Conservation (phyloP, 2,888 invertebrate genomes). For the Furcula furcula region DNA sequence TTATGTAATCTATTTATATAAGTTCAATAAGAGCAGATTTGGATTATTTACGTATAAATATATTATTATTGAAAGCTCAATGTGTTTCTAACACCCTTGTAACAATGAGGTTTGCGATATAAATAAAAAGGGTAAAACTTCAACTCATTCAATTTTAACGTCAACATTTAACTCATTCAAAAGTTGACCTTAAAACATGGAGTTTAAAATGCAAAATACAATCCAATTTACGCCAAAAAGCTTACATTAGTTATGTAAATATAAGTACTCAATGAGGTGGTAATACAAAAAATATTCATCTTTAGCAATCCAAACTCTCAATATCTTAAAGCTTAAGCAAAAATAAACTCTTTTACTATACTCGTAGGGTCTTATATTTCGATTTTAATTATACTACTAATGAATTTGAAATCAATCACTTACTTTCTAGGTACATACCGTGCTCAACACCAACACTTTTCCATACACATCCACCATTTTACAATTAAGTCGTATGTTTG, state of each 20-base stretch:
- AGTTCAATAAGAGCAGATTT: conserved; percentile 31
- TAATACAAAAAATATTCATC: conserved; percentile 74
- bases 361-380: conserved; percentile 51
- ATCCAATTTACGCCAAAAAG: conserved; percentile 48
- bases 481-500: conserved; percentile 21
- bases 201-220: conserved; percentile 20
- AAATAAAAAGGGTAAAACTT: conserved; percentile 1
- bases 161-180: conserved; percentile 4
- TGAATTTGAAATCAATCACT: conserved; percentile 40
- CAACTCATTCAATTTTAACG: conserved; percentile 21
- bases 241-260: conserved; percentile 55
- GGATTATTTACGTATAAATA: conserved; percentile 51
- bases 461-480: conserved; percentile 35
- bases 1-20: conserved; percentile 20
- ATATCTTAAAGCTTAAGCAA: conserved; percentile 78
- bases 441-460: conserved; percentile 59
- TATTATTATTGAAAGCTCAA: conserved; percentile 71
- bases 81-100: conserved; percentile 73
- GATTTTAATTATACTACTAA: conserved; percentile 41
- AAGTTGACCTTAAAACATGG: conserved; percentile 21
- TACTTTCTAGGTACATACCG: conserved; percentile 67
- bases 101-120: conserved; percentile 52
- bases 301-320: conserved; percentile 68
- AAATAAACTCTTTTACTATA: conserved; percentile 75
- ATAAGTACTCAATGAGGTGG: conserved; percentile 64